Percentiles rank a stretch among this genome's conserved stretches.
phyloP scores from a whole-genome alignment of 2,113 vertebrate species.

The Dasypus novemcinctus region DNA sequence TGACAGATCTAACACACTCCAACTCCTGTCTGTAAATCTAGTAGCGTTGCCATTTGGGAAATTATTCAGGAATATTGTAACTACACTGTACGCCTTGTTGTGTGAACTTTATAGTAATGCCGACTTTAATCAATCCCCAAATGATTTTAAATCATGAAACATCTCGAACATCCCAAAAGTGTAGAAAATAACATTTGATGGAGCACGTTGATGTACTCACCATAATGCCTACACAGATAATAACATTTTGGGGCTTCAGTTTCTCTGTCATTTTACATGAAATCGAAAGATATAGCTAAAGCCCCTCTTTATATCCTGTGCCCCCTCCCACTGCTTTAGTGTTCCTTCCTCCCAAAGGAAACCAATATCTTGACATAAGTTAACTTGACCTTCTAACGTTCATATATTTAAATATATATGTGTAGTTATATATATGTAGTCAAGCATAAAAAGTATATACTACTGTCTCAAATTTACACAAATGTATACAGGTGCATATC shows the following conservation, averaged over 20 bases:
- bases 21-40: not conserved
- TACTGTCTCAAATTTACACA: not conserved
- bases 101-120: not conserved
- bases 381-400: not conserved
- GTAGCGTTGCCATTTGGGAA: not conserved
- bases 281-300: not conserved
- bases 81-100: not conserved
- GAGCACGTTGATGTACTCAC: not conserved
- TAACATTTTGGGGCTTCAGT: not conserved
- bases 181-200: not conserved
- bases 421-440: not conserved
- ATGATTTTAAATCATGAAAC: not conserved
- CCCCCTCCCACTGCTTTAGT: not conserved
- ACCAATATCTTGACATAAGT: not conserved
- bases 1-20: not conserved
- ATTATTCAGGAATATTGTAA: not conserved
- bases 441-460: not conserved
- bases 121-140: not conserved
- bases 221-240: not conserved
- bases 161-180: not conserved
- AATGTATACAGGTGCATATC: not conserved
- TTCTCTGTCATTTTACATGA: not conserved
- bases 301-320: not conserved
- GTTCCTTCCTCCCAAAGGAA: not conserved
- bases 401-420: not conserved